Percentiles rank a stretch among this genome's conserved stretches.
These are phyloP conservation scores for Paradisaea rubra DNA, from an alignment of 2,113 vertebrate species.

Conservation along the genomic window DNA sequence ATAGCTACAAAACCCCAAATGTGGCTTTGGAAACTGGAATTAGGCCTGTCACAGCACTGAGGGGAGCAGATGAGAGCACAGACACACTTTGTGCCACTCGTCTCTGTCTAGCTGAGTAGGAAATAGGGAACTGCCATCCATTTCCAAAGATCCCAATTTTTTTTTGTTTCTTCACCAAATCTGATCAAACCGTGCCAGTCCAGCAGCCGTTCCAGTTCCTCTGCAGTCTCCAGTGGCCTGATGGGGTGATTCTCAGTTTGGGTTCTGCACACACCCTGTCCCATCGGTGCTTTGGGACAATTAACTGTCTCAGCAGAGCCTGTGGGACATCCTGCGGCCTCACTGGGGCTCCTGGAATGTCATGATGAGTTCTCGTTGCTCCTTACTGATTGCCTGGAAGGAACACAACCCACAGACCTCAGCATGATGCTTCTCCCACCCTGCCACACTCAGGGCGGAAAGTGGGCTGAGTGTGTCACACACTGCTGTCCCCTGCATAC, in stretches of 20 bases:
- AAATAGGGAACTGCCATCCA: neutral
- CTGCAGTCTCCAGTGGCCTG: neutral
- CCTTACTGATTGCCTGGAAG: constrained; percentile 48
- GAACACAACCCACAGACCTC: neutral
- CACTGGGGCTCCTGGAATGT: constrained; percentile 31
- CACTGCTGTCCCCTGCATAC: accelerated
- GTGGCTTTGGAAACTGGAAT: neutral
- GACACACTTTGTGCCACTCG: neutral
- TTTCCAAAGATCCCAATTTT: neutral
- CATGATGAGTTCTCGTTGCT: constrained; percentile 47
- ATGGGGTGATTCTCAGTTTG: neutral
- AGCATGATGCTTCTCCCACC: neutral
- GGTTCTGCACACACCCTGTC: neutral
- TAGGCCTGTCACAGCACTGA: neutral
- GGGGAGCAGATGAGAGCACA: neutral
- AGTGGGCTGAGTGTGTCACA: neutral
- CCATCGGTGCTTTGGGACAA: neutral
- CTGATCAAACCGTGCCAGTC: neutral
- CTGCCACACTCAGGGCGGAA: neutral
- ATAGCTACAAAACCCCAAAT: neutral
- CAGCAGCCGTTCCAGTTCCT: neutral
- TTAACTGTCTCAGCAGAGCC: neutral
- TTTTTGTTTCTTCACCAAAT: neutral
- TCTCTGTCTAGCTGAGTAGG: neutral
- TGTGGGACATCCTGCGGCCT: neutral